Evolutionary conservation across 23 tunicate species (phyloP).

Genomic region (Ciona savignyi): DNA sequence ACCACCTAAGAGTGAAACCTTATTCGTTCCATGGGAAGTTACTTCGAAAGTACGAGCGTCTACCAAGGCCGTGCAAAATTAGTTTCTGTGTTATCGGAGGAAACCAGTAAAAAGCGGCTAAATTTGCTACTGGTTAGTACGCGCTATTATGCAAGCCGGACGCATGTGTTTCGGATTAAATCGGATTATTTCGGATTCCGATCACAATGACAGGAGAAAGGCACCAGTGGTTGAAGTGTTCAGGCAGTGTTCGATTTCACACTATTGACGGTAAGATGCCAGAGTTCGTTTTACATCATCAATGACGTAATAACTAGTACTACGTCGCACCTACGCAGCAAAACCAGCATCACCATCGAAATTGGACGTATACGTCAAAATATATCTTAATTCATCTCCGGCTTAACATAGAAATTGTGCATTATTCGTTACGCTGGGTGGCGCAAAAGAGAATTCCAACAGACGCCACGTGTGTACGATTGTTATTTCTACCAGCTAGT

Average conservation of each 20-base stretch:
- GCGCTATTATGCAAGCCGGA: neutral
- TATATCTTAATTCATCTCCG: neutral
- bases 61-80: neutral
- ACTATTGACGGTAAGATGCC: neutral
- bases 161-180: neutral
- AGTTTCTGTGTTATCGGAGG: neutral
- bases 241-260: neutral
- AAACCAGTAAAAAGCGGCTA: neutral
- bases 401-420: neutral
- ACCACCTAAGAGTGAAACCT: neutral
- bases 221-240: neutral
- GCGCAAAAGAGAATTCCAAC: neutral
- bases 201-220: neutral
- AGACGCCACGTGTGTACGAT: neutral
- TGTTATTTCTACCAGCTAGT: neutral
- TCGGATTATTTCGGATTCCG: neutral
- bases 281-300: neutral
- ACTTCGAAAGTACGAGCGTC: neutral
- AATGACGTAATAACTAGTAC: neutral
- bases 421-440: neutral
- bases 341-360: neutral
- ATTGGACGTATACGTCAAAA: neutral
- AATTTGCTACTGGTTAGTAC: neutral
- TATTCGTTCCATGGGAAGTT: too few relatives aligned
- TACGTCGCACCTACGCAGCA: neutral